Conservation (phyloP, 2,113 vertebrate genomes). For the Larimichthys polyactis region DNA sequence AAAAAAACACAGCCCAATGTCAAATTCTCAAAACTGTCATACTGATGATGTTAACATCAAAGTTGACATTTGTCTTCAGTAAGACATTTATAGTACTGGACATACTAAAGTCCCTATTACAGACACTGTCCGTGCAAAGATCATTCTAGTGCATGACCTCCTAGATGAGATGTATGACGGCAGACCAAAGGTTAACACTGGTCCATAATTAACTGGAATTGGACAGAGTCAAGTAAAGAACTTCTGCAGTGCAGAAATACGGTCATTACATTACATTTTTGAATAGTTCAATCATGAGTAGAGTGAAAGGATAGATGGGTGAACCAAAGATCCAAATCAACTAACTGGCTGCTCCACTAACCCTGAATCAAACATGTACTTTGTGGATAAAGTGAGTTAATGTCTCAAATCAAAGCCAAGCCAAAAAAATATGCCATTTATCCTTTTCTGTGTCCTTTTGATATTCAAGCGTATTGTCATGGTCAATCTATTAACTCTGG, state of each 20-base stretch:
- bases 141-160: not conserved
- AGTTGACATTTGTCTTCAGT: not conserved
- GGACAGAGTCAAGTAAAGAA: not conserved
- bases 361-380: constrained; percentile 7
- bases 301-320: not conserved
- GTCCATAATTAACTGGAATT: not conserved
- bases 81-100: not conserved
- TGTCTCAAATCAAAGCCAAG: not conserved
- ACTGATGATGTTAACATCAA: not conserved
- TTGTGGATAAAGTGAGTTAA: constrained; percentile 2
- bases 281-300: constrained; percentile 19
- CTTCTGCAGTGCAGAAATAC: not conserved
- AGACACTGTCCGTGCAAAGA: not conserved
- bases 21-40: not conserved
- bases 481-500: not conserved
- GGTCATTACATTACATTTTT: not conserved
- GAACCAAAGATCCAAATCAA: not conserved
- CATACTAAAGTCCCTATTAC: not conserved
- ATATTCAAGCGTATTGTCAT: not conserved
- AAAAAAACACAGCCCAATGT: constrained; percentile 17
- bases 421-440: not conserved
- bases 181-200: not conserved
- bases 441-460: not conserved
- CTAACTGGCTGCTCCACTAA: constrained; percentile 5
- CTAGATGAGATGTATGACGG: not conserved